Evolutionary conservation across 1,140 invertebrate genomes (phyloP), one percentile per base, ranked within the genome.

Genomic region (Tyrophagus putrescentiae): DNA sequence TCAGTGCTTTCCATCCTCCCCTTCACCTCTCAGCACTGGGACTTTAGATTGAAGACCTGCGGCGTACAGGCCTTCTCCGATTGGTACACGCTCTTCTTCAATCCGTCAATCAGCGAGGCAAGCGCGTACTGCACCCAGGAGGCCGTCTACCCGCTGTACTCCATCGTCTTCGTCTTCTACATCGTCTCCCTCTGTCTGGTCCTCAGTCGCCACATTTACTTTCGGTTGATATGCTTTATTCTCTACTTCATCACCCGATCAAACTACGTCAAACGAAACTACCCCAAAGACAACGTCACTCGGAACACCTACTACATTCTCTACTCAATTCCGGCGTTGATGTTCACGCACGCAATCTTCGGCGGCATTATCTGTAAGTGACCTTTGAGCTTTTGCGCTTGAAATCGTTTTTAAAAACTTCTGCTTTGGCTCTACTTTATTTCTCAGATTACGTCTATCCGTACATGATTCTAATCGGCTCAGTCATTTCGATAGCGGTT

Each of bases 101-200:
- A 97, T 76, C 94, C 93, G 27, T 82, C 79, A 65, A 87, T 90
- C 6, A 85, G 93, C 71, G 96, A 94, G 74, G 84, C 86, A 65
- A 77, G 82, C 54, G 84, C 81, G 56, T 82, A 93, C 72, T 98
- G 93, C 72, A 93, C 92, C 0, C 89, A 96, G 68, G 93, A 97
- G 76, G 87, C 90, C 44, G 91, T 96, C 0, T 97, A 93, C 77
- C 93, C 93, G 54, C 75, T 97, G 84, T 95, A 96, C 72, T 92
- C 91, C 18, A 84, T 97, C 73, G 84, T 96, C 3, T 82, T 97
- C 68, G 78, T 95, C 28, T 93, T 93, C 73, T 94, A 94, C 73
- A 82, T 83, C 16, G 75, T 94, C 62, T 82, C 83, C 58, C 75
- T 95, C 52, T 64, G 84, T 0, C 76, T 85, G 54, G 84, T 97